Evolutionary conservation across 2,888 invertebrate genomes (phyloP).

Genomic region (Cecidostiba fungosa): DNA sequence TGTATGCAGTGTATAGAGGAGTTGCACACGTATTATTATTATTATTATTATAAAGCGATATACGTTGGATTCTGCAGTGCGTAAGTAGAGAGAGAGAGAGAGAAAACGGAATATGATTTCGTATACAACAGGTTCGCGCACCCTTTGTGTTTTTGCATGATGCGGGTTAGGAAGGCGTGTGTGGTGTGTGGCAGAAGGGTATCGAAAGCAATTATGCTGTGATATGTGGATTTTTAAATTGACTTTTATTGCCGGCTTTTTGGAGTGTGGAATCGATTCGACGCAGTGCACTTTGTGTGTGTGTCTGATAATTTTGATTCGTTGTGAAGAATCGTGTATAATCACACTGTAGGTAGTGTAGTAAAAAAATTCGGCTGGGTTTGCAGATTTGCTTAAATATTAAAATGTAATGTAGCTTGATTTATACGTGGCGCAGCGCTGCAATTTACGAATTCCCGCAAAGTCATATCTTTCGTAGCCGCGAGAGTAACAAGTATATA

Average conservation of each 20-base stretch:
- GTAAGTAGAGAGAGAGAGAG: neutral
- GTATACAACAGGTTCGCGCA: slow-evolving; percentile 40
- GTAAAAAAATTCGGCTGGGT: neutral
- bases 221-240: slow-evolving; percentile 45
- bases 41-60: slow-evolving; percentile 34
- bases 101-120: slow-evolving; percentile 25
- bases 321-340: too few relatives aligned
- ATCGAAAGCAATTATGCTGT: neutral
- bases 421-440: neutral
- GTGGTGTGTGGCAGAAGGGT: neutral
- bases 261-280: neutral
- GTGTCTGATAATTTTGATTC: too few relatives aligned
- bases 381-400: neutral
- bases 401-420: neutral
- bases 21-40: too few relatives aligned
- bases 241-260: slow-evolving; percentile 43
- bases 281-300: neutral
- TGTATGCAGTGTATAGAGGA: neutral
- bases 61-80: neutral
- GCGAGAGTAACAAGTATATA: neutral
- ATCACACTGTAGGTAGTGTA: neutral
- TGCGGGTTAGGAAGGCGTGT: neutral
- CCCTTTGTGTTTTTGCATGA: slow-evolving; percentile 29
- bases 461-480: neutral
- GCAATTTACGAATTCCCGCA: neutral